Percentiles rank a stretch among this genome's conserved stretches.
Conservation (phyloP, 2,797 vertebrate species). For the Gorsachius magnificus region DNA sequence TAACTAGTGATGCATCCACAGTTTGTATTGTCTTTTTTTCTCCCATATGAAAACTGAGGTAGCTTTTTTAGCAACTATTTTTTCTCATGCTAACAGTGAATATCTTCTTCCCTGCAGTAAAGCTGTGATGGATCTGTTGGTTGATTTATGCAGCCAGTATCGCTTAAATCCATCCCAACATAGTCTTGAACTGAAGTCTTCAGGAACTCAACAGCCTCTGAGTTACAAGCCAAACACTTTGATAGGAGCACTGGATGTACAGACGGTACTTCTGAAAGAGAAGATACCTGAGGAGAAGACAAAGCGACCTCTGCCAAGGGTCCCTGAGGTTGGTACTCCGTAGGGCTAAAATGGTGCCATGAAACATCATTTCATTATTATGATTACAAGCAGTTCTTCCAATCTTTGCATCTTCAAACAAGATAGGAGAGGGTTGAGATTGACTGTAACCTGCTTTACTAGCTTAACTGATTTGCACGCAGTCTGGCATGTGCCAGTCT, state of each 20-base stretch:
- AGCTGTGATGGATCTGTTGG: constrained; percentile 96
- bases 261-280: constrained; percentile 88
- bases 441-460: not conserved
- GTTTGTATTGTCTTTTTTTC: not conserved
- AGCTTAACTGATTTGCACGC: not conserved
- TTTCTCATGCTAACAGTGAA: not conserved
- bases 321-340: constrained; percentile 86
- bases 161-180: constrained; percentile 92
- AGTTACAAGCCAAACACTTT: constrained; percentile 92
- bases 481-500: not conserved
- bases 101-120: constrained; percentile 79
- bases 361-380: not conserved
- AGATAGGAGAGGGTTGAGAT: not conserved
- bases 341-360: not conserved
- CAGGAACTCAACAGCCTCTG: constrained; percentile 79
- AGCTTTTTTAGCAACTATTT: not conserved
- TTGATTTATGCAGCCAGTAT: constrained; percentile 91
- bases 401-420: not conserved
- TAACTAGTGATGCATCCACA: not conserved
- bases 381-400: not conserved
- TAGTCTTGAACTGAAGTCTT: constrained; percentile 87
- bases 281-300: constrained; percentile 85
- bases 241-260: constrained; percentile 89
- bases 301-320: constrained; percentile 80
- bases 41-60: not conserved